Base-by-base conservation (phyloP, 2,888 invertebrate species). In the Parnassius mnemosyne region DNA sequence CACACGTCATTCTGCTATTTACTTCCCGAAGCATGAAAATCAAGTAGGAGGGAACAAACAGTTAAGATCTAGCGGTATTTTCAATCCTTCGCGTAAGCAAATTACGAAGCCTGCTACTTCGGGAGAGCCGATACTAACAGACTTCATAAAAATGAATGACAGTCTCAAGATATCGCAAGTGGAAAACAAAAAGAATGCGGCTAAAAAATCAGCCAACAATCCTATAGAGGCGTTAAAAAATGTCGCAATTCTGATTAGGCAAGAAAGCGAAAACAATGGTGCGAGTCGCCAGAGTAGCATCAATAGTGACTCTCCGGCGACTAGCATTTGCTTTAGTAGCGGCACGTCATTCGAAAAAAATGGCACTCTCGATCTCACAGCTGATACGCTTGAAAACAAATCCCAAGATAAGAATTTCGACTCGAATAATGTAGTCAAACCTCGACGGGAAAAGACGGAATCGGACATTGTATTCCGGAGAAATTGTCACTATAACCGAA, bases 391-490 rank as follows among this genome's bases (percentile, higher is more conserved):
- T 44, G 85, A 89, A 71, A 84, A 75, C 75, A 78, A 81, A 59
- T 59, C 67, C 9, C 65, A 64, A 65, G 69, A 78, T 66, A 69
- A 74, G 61, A 68, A 84, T 76, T 76, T 82, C 75, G 80, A 81
- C 59, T 55, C 77, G 9, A 77, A 68, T 72, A 85, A 86, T 77
- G 87, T 93, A 69, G 81, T 94, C 71, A 93, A 93, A 76, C 96
- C 96, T 57, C 93, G 97, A 77, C 93, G 97, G 76, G 97, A 97
- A 93, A 96, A 96, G 92, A 97, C 97, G 79, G 97, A 97, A 90
- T 96, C 96, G 66, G 96, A 96, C 85, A 96, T 97, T 81, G 94
- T 96, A 74, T 93, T 96, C 80, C 93, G 95, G 76, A 94, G 89
- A 76, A 88, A 85, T 79, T 89, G 89, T 50, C 85, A 87, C 73